Base-by-base conservation (phyloP, 2,797 vertebrate species). In the Momotus momota region DNA sequence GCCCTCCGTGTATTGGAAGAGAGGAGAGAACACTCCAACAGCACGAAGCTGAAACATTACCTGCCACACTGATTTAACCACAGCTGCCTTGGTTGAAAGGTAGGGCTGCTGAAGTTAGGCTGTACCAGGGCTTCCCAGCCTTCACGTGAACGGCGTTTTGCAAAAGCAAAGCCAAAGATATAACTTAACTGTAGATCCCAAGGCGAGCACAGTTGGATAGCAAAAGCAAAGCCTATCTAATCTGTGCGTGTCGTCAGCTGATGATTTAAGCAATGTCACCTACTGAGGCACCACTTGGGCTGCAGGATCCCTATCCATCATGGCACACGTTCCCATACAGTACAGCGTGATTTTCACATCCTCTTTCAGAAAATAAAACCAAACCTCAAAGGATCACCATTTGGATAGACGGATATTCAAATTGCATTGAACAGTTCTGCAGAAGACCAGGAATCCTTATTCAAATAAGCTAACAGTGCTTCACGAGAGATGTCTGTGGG, bases 371-470 rank as follows among this genome's bases (percentile, higher is more conserved):
- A 92, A 80, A 95, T 61, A 86, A 93, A 82, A 15, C 25, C 69
- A 88, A 84, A 23, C 29, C 35, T 51, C 82, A 52, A 40, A 61
- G 14, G 64, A 93, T 77, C 10, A 31, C 54, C 16, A 51, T n/a
- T 33, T 77, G 65, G 80, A 72, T 40, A 79, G 80, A 90, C 2
- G 40, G 78, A 69, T 73, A 86, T 58, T 90, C 67, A 89, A 83
- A 91, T 38, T 7, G 58, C 16, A 14, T 27, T 62, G 55, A 87
- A 77, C 57, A 67, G 67, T 54, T 93, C 81, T 14, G 58, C 38
- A 77, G 67, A 79, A 71, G 79, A 91, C 27, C 61, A 87, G 72
- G 93, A 82, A 93, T 38, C 67, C 67, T 81, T 80, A 73, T 55
- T 91, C 74, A 85, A 41, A 86, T 40, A 64, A 13, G 40, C 43